phyloP scores from a whole-genome alignment of 2,888 invertebrate species.

The Apodemia duryi region DNA sequence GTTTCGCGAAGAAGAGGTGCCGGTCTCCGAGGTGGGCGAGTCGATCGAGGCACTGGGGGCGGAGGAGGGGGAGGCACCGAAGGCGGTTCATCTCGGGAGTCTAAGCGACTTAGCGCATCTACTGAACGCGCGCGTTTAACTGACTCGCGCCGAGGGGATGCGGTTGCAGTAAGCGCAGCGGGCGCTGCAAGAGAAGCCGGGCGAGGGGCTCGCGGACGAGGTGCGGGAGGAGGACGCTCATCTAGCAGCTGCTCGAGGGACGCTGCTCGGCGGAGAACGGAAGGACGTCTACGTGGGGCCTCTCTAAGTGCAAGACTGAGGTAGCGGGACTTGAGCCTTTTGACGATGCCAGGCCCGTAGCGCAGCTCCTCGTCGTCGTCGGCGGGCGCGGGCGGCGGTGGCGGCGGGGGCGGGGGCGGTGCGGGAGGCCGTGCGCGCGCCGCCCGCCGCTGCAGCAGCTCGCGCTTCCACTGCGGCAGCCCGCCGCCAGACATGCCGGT shows the following conservation, averaged over 20 bases:
- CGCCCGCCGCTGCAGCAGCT: conserved; percentile 86
- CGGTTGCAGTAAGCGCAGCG: conserved; percentile 38
- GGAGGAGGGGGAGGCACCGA: conserved; percentile 51
- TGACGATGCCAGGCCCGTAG: conserved; percentile 95
- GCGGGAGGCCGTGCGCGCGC: conserved; percentile 50
- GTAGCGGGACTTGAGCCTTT: conserved; percentile 91
- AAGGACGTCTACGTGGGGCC: conserved; percentile 82
- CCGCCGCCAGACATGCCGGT: conserved; percentile 67
- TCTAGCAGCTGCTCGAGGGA: conserved; percentile 92
- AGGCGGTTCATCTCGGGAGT: conserved; percentile 81
- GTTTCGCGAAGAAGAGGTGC: conserved; percentile 84
- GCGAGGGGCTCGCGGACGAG: conserved; percentile 47
- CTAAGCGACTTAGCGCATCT: conserved; percentile 87
- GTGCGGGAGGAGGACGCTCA: conserved; percentile 66
- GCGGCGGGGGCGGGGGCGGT: conserved; percentile 37
- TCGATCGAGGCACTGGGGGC: conserved; percentile 70
- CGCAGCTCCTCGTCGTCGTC: conserved; percentile 85
- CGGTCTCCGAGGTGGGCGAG: conserved; percentile 65
- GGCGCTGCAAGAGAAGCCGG: conserved; percentile 52
- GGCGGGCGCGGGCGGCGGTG: conserved; percentile 48
- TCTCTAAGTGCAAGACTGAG: conserved; percentile 91
- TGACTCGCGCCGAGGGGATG: conserved; percentile 73
- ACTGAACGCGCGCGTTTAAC: conserved; percentile 93
- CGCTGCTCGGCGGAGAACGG: conserved; percentile 88
- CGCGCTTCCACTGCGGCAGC: conserved; percentile 91